Percentiles rank a stretch among this genome's conserved stretches.
Conservation (phyloP, 1,140 invertebrate species). For the Trichonephila clavipes region DNA sequence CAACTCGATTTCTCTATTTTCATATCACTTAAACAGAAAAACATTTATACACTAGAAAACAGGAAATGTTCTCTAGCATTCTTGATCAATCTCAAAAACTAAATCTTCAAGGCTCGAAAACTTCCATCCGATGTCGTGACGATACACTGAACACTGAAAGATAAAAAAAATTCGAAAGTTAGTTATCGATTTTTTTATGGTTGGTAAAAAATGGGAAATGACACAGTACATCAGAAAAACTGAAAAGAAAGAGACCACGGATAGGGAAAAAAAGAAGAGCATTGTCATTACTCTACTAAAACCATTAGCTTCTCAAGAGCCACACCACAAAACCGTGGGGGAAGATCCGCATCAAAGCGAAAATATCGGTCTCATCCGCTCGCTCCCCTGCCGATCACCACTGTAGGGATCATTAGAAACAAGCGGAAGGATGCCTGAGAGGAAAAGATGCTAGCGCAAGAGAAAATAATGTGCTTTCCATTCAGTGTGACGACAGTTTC, state of each 20-base stretch:
- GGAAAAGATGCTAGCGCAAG: conserved; percentile 52
- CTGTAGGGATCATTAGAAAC: conserved; percentile 70
- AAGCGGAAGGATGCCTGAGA: conserved; percentile 67
- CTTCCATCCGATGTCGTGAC: too few species aligned
- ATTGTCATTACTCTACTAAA: conserved; percentile 30
- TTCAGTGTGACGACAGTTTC: conserved; percentile 62
- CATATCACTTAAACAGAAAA: too few species aligned
- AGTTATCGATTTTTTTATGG: not conserved
- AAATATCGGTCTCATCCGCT: conserved; percentile 74
- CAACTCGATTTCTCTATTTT: too few species aligned
- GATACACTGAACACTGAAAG: too few species aligned
- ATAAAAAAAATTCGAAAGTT: not conserved
- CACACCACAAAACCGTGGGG: conserved; percentile 30
- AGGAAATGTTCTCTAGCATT: too few species aligned
- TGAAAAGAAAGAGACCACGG: conserved; percentile 7
- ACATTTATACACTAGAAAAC: too few species aligned
- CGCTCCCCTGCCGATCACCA: conserved; percentile 36
- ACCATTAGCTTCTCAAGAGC: conserved; percentile 44
- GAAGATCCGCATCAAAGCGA: conserved; percentile 22
- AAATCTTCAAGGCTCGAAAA: too few species aligned
- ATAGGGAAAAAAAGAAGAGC: not conserved
- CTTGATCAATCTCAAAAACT: too few species aligned
- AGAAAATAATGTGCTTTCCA: conserved; percentile 37
- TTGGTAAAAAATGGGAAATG: conserved; percentile 26
- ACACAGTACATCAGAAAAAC: not conserved